Base-by-base conservation (phyloP, 1,140 invertebrate genomes). In the Heliconius melpomene region DNA sequence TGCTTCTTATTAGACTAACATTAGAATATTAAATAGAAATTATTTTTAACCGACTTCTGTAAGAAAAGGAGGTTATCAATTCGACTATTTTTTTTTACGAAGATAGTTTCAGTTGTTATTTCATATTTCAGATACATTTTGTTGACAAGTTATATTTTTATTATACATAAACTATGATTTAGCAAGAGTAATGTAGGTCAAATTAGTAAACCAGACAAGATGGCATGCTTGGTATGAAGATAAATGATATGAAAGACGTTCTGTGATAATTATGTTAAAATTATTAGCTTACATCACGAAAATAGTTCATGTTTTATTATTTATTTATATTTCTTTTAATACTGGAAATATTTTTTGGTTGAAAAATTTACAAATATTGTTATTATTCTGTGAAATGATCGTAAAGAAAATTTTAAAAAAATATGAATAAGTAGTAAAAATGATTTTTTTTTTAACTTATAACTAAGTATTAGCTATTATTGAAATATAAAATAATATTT, bases 171-270 rank as follows among this genome's bases (percentile, higher is more conserved):
- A 72, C 9, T 26, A 66, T 38, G 70, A 72, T 72, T 38, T 38
- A 20, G 36, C 71, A 72, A 72, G 7, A 72, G 29, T 2, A 26
- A 38, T 13, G 71, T 72, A 72, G 71, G 71, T 72, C 71, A 72
- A 20, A 72, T 72, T 72, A 72, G 32, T 38, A 72, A 72, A 40
- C 20, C 36, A 72, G 71, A 72, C 32, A 38, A 72, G 71, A 72
- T 38, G 71, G 36, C 20, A 23, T 20, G 71, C 20, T n/a, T 66
- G 23, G 71, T 20, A 72, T 72, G 71, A 72, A 72, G 71, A 72
- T 40, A 72, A 72, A 40, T 72, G 71, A 38, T 38, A 36, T 72
- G 36, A 72, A 66, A 66, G 60, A 29, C 60, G 13, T 66, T 66
- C 60, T 66, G 60, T 26, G 60, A 66, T 66, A 66, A 13, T 66